Conservation (phyloP, 2,888 invertebrate species). For the Tetragnatha montana region DNA sequence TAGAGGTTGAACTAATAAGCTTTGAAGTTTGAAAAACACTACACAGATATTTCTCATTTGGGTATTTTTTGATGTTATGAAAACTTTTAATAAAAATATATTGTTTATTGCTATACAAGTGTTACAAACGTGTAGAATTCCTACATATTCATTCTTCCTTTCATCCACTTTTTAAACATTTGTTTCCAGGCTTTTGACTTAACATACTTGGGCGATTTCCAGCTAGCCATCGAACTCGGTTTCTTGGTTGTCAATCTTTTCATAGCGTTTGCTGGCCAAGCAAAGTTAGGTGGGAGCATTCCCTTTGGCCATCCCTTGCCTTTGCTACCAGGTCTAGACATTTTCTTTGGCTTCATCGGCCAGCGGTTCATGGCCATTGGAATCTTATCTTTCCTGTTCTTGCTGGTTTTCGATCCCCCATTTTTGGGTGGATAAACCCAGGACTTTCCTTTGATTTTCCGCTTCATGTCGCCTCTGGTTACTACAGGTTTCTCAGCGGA, state of each 20-base stretch:
- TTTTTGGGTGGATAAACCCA: constrained; percentile 57
- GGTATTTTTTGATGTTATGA: not conserved
- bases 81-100: not conserved
- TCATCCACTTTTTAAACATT: constrained; percentile 56
- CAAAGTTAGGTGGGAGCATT: constrained; percentile 36
- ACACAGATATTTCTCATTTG: too few relatives aligned
- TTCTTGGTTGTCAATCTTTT: constrained; percentile 54
- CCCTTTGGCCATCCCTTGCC: constrained; percentile 54
- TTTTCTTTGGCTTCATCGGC: constrained; percentile 26
- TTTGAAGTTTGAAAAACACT: too few relatives aligned
- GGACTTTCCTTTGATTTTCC: constrained; percentile 16
- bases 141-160: constrained; percentile 25
- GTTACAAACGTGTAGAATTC: not conserved
- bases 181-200: constrained; percentile 59
- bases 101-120: not conserved
- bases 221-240: constrained; percentile 18
- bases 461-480: constrained; percentile 31
- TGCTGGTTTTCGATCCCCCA: constrained; percentile 30
- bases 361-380: constrained; percentile 4
- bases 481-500: constrained; percentile 11
- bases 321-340: constrained; percentile 14
- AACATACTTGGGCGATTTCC: constrained; percentile 47
- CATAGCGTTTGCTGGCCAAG: constrained; percentile 48
- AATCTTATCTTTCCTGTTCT: constrained; percentile 53
- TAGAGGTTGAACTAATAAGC: too few relatives aligned